phyloP scores from a whole-genome alignment of 2,113 vertebrate species.

The Hyla sarda region DNA sequence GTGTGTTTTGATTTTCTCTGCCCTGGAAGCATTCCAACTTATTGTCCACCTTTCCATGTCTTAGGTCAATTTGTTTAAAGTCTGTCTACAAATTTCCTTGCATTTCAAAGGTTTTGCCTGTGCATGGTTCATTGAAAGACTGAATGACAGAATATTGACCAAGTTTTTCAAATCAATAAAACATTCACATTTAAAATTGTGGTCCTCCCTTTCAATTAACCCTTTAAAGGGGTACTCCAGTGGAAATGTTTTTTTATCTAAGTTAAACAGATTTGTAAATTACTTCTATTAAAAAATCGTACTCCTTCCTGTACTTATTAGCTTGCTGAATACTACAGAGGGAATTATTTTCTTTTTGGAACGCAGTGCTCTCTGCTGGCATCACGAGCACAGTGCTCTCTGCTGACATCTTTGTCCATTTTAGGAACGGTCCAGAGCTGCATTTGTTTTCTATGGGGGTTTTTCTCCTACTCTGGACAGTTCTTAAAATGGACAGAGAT shows the following conservation, averaged over 20 bases:
- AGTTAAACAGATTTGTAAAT: too few species aligned
- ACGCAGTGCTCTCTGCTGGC: too few species aligned
- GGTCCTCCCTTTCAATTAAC: not conserved
- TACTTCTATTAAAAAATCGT: too few species aligned
- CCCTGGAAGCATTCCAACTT: conserved; percentile 36
- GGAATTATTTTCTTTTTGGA: too few species aligned
- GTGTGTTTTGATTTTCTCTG: conserved; percentile 15
- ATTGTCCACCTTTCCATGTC: conserved; percentile 39
- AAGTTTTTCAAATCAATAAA: conserved; percentile 49
- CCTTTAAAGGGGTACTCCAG: not conserved
- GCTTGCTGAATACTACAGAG: too few species aligned
- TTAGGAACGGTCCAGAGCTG: too few species aligned
- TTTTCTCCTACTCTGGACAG: too few species aligned
- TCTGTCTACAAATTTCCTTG: conserved; percentile 46
- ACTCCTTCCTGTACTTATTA: too few species aligned
- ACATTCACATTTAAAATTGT: conserved; percentile 20
- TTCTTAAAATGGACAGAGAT: too few species aligned
- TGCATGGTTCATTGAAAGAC: conserved; percentile 39
- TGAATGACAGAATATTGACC: conserved; percentile 4
- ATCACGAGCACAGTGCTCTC: too few species aligned
- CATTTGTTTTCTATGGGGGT: too few species aligned
- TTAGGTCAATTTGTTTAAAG: conserved; percentile 51
- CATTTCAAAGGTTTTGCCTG: conserved; percentile 29
- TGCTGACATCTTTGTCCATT: too few species aligned
- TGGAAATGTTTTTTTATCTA: not conserved